Evolutionary conservation across 2,113 vertebrate species (phyloP).

Genomic region (Mungos mungo): DNA sequence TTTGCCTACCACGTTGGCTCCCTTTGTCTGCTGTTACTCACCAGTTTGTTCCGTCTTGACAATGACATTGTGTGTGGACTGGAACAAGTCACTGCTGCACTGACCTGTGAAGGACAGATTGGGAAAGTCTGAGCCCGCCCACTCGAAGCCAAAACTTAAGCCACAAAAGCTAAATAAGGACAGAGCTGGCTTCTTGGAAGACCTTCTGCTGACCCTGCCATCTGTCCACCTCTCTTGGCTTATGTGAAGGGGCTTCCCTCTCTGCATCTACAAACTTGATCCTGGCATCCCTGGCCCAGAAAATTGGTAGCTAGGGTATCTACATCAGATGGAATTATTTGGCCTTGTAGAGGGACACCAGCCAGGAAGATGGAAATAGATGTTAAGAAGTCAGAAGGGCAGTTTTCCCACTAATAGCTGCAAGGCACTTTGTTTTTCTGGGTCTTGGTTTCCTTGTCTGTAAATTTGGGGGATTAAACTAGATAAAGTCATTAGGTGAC

Average conservation of each 20-base stretch:
- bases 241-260: background rate
- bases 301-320: background rate
- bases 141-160: background rate
- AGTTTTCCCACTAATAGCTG: background rate
- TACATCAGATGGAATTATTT: background rate
- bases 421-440: background rate
- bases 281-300: background rate
- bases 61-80: constrained; percentile 86
- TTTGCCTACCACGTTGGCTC: background rate
- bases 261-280: background rate
- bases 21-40: constrained; percentile 59
- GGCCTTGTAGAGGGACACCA: background rate
- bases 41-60: constrained; percentile 91
- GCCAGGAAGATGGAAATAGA: background rate
- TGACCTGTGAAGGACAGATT: constrained; percentile 84
- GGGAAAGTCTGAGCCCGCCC: background rate
- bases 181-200: background rate
- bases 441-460: background rate
- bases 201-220: background rate
- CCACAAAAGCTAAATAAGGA: background rate
- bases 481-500: background rate
- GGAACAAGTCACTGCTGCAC: constrained; percentile 87
- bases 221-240: background rate
- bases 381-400: background rate
- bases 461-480: background rate